Conservation (phyloP, 64 coral and sea anemone species). For the Pocillopora damicornis region DNA sequence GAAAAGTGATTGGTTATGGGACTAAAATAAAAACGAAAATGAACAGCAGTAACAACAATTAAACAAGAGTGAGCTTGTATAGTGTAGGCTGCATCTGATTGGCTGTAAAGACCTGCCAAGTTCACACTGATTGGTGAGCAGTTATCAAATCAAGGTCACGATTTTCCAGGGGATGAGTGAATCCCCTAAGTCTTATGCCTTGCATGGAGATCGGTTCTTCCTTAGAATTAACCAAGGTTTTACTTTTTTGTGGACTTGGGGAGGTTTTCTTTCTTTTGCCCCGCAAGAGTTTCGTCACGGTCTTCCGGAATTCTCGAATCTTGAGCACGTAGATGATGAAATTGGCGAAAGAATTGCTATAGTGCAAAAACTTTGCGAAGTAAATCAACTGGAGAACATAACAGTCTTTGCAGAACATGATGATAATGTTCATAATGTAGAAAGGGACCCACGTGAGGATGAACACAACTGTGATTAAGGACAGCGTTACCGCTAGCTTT, state of each 20-base stretch:
- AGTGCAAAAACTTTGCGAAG: constrained; percentile 57
- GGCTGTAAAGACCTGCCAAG: not conserved
- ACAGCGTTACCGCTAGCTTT: constrained; percentile 43
- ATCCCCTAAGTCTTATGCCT: not conserved
- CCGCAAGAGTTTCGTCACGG: constrained; percentile 30
- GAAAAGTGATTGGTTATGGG: no score
- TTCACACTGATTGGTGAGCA: not conserved
- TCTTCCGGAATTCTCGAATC: constrained; percentile 52
- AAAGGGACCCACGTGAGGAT: constrained; percentile 61
- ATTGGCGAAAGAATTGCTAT: constrained; percentile 62
- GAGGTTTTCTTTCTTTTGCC: not conserved
- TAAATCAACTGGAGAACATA: constrained; percentile 51
- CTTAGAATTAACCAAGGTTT: not conserved
- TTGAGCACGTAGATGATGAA: constrained; percentile 56
- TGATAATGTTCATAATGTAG: constrained; percentile 52
- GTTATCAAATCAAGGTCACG: not conserved
- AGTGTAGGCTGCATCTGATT: not conserved
- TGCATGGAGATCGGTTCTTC: not conserved
- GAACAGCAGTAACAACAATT: no score
- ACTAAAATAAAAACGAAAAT: no score
- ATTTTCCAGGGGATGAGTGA: not conserved
- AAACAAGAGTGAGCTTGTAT: no score
- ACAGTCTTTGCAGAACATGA: constrained; percentile 37
- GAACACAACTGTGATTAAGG: constrained; percentile 48
- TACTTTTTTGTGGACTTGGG: not conserved